Conservation (phyloP, 1,140 invertebrate genomes). For the Atta colombica region DNA sequence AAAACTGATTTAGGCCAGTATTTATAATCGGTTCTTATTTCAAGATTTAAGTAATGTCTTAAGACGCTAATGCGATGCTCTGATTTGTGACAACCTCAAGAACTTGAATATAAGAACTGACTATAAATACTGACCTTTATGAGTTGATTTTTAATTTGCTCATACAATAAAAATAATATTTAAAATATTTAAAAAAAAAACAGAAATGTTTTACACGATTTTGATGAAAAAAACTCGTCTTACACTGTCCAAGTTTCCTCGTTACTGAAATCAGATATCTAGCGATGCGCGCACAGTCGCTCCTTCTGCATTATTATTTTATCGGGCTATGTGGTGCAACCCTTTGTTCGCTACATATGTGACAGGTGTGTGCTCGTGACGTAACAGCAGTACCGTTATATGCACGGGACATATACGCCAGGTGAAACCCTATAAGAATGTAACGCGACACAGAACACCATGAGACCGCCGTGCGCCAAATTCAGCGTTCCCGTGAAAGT, state of each 20-base stretch:
- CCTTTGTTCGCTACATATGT: constrained; percentile 77
- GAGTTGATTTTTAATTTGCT: not conserved
- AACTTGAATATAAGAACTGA: no score
- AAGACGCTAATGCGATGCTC: no score
- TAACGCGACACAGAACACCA: constrained; percentile 61
- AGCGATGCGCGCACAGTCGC: constrained; percentile 58
- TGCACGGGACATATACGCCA: constrained; percentile 44
- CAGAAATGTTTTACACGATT: constrained; percentile 18
- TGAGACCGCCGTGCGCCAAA: constrained; percentile 68
- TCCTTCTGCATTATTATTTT: constrained; percentile 68
- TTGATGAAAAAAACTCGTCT: constrained; percentile 13
- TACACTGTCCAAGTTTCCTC: constrained; percentile 63
- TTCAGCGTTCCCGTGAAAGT: constrained; percentile 80
- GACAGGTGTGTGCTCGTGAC: constrained; percentile 82
- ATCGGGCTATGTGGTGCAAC: constrained; percentile 66
- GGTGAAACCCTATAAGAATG: constrained; percentile 79
- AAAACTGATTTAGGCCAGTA: no score
- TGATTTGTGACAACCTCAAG: no score
- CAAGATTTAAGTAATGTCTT: no score
- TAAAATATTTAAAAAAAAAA: not conserved
- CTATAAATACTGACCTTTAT: no score
- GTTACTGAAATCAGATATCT: constrained; percentile 82
- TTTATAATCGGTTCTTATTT: no score
- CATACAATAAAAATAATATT: not conserved
- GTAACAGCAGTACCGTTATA: constrained; percentile 82